Percentiles rank a stretch among this genome's conserved stretches.
Evolutionary conservation across 2,888 invertebrate genomes (phyloP).

Genomic region (Mimachlamys varia): DNA sequence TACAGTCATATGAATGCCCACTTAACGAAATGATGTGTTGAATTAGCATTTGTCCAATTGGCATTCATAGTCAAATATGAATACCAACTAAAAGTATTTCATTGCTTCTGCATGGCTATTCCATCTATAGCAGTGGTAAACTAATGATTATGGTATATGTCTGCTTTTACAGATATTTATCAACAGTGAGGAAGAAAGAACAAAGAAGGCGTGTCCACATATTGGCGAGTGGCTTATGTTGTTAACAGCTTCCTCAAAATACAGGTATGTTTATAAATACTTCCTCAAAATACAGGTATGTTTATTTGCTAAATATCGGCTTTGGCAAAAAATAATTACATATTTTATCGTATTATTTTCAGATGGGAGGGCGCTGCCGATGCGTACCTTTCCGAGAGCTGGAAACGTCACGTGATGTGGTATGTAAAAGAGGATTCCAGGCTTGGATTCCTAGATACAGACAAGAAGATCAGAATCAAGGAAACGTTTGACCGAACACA

Average conservation of each 20-base stretch:
- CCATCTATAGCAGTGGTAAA: no score
- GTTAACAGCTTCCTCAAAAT: conserved; percentile 70
- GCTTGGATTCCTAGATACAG: conserved; percentile 72
- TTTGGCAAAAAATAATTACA: no score
- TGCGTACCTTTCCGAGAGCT: conserved; percentile 73
- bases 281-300: no score
- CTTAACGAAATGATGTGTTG: no score
- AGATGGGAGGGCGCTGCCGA: conserved; percentile 73
- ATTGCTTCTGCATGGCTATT: no score
- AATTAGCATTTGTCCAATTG: no score
- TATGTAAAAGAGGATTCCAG: conserved; percentile 75
- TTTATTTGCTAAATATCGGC: no score
- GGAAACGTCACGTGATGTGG: conserved; percentile 75
- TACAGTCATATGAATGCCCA: no score
- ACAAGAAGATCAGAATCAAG: conserved; percentile 65
- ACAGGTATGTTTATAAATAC: conserved; percentile 57
- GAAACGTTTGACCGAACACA: conserved; percentile 68
- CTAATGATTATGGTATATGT: neutral
- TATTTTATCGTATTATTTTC: no score
- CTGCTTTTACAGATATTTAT: conserved; percentile 66
- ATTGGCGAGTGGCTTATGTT: conserved; percentile 76
- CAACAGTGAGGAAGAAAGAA: conserved; percentile 64
- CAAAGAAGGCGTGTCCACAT: conserved; percentile 73
- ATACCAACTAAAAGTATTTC: no score
- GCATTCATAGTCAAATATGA: no score